These are phyloP conservation scores for Drosophila anceps DNA, from an alignment of 2,888 invertebrate species.

Conservation along the genomic window DNA sequence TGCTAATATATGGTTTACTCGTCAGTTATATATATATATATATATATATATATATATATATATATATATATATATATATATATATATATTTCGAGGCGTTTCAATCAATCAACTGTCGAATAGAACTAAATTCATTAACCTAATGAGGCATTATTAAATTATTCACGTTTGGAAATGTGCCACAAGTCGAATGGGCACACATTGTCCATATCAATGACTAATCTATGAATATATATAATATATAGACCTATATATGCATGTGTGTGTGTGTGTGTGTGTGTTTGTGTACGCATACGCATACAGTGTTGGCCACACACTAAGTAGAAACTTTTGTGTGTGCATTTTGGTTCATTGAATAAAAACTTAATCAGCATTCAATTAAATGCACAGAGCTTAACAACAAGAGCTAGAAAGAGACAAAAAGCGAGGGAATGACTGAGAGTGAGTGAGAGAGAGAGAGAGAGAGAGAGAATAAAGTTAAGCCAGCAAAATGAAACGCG, in stretches of 20 bases:
- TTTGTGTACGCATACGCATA: neutral
- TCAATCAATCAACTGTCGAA: slow-evolving; percentile 53
- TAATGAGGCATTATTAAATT: slow-evolving; percentile 80
- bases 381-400: slow-evolving; percentile 60
- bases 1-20: neutral
- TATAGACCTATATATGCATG: slow-evolving; percentile 8
- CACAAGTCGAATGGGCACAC: slow-evolving; percentile 53
- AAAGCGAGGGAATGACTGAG: neutral
- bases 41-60: neutral
- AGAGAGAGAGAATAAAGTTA: slow-evolving; percentile 5
- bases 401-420: slow-evolving; percentile 5
- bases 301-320: slow-evolving; percentile 7
- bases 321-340: slow-evolving; percentile 25
- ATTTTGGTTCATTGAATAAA: slow-evolving; percentile 75
- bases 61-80: neutral
- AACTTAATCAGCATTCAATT: slow-evolving; percentile 79
- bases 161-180: slow-evolving; percentile 76
- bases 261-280: neutral
- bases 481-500: slow-evolving; percentile 47
- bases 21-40: neutral
- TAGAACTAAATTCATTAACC: slow-evolving; percentile 79
- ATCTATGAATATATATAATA: slow-evolving; percentile 49
- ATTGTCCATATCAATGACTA: slow-evolving; percentile 72
- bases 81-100: slow-evolving; percentile 10
- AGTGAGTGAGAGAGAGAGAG: neutral